Conservation (phyloP, 2,888 invertebrate species). For the Meiosimyza platycephala region DNA sequence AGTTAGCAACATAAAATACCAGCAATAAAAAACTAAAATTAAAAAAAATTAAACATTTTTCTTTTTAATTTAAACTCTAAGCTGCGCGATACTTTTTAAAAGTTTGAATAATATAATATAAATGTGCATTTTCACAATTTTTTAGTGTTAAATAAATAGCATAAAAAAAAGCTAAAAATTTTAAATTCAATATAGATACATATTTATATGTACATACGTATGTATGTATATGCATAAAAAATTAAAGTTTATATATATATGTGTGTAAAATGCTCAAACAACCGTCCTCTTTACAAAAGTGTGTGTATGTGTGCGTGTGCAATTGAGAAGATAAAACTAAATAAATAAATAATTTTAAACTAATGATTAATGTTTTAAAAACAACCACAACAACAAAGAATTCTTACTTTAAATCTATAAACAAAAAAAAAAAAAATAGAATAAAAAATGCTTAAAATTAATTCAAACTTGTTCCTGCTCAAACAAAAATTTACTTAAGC, state of each 20-base stretch:
- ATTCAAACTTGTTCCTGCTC: too few species aligned
- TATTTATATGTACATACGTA: not conserved
- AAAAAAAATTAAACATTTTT: not conserved
- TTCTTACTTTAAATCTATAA: not conserved
- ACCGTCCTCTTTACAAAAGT: conserved; percentile 32
- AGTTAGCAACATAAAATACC: too few species aligned
- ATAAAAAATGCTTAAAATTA: not conserved
- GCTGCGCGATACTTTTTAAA: not conserved
- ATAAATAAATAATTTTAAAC: not conserved
- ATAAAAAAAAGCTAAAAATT: too few species aligned
- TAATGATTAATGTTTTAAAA: not conserved
- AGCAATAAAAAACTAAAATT: too few species aligned
- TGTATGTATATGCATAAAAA: conserved; percentile 9
- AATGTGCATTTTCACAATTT: too few species aligned
- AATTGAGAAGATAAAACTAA: not conserved
- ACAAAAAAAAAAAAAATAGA: too few species aligned
- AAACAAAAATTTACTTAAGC: too few species aligned
- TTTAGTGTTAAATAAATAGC: too few species aligned
- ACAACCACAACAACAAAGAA: conserved; percentile 20
- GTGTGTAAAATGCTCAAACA: conserved; percentile 20
- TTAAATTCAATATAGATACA: too few species aligned
- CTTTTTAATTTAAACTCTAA: not conserved
- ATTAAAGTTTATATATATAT: not conserved
- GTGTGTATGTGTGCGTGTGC: not conserved
- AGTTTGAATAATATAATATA: not conserved